Base-by-base conservation (phyloP, 2,797 vertebrate genomes). In the Notoglanidium macrostoma region DNA sequence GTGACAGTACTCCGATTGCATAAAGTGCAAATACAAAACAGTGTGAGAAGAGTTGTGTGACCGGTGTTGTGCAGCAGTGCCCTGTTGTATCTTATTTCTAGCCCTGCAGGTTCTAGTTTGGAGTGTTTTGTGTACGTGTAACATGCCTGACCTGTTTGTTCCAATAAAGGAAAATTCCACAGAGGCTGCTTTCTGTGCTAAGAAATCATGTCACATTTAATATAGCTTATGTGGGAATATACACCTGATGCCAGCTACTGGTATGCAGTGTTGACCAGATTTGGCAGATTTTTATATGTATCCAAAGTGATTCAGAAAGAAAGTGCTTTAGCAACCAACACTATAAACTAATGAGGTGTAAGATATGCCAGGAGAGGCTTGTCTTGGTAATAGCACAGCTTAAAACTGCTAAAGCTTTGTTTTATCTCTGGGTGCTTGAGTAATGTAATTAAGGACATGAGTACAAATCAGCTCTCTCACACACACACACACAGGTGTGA, bases 101-200 rank as follows among this genome's bases (percentile, higher is more conserved):
- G n/a, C 7, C 12, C 10, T 61, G n/a, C 21, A 7, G 21, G 55
- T 73, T 68, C n/a, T 68, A 23, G 12, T 8, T n/a, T 21, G 80
- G 19, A 40, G 40, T 61, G 67, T 61, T 19, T 72, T 65, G 79
- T 74, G 40, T 82, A 87, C 55, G 83, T 80, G 76, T 5, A 65
- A 40, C 57, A 19, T 1, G 67, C 59, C 35, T 44, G 40, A 12
- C 65, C 10, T 2, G 65, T 86, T 80, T 81, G 26, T 44, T 57
- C 12, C 12, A 29, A 9, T n/a, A 51, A 51, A 73, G 26, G n/a
- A 77, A 54, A 54, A 17, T 17, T 57, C 9, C 44, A 65, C n/a
- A 5, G 54, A 79, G 9, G 29, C 54, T 32, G 1, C 23, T 5
- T 79, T 40, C 73, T 54, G 2, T 77, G 0, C 2, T 12, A 59